Percentiles rank a stretch among this genome's conserved stretches.
Evolutionary conservation across 2,113 vertebrate genomes (phyloP).

Genomic region (Notothenia rossii): DNA sequence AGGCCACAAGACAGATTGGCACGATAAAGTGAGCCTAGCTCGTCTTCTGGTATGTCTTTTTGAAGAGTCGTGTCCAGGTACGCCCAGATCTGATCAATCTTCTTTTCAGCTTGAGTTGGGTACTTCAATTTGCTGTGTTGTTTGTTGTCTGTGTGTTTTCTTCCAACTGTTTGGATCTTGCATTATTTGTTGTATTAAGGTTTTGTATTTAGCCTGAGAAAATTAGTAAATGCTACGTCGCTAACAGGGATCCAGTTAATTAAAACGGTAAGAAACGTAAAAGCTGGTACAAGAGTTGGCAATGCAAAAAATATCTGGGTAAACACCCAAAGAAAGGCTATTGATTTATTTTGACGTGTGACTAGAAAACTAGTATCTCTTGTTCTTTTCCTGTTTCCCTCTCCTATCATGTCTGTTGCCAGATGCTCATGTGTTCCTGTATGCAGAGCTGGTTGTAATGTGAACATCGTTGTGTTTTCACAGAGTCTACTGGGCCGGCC

Average conservation of each 20-base stretch:
- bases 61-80: neutral
- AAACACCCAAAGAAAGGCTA: no score
- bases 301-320: neutral
- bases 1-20: neutral
- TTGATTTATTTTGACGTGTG: no score
- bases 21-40: neutral
- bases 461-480: slow-evolving; percentile 57
- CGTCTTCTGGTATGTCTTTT: neutral
- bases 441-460: slow-evolving; percentile 26
- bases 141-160: neutral
- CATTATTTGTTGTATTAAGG: neutral
- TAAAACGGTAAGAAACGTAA: neutral
- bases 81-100: no score
- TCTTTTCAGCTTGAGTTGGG: neutral
- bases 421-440: neutral
- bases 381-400: neutral
- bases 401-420: no score
- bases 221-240: neutral
- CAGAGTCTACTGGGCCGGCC: slow-evolving; percentile 90
- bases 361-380: no score
- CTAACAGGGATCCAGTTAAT: neutral
- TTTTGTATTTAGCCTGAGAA: neutral
- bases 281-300: no score
- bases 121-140: neutral
- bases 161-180: neutral